These are phyloP conservation scores for Chymomyza costata DNA, from an alignment of 1,140 invertebrate species.

Conservation along the genomic window DNA sequence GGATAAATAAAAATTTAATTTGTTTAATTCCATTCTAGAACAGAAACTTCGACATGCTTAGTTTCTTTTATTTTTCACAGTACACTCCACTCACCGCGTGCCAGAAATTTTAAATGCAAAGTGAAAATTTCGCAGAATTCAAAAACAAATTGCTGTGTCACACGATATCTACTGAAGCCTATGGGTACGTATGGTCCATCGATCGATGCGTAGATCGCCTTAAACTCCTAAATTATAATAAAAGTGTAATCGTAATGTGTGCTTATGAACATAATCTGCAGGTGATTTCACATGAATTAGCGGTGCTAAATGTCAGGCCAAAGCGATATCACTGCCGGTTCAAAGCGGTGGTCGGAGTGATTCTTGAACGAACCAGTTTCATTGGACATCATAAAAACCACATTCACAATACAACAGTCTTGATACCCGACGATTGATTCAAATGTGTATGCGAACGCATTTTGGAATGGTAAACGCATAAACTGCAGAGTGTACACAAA, in stretches of 20 bases:
- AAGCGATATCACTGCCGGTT: conserved; percentile 52
- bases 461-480: conserved; percentile 57
- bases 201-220: conserved; percentile 10
- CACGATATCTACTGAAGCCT: too few relatives aligned
- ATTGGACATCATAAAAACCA: conserved; percentile 50
- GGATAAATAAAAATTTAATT: too few relatives aligned
- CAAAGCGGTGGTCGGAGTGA: conserved; percentile 18
- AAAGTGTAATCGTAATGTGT: conserved; percentile 74
- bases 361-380: too few relatives aligned
- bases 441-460: conserved; percentile 67
- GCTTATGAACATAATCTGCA: conserved; percentile 71
- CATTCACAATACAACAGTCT: conserved; percentile 22
- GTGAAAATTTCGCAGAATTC: too few relatives aligned
- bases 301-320: conserved; percentile 68
- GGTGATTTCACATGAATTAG: conserved; percentile 73
- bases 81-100: too few relatives aligned
- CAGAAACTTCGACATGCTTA: too few relatives aligned
- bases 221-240: conserved; percentile 74
- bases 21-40: too few relatives aligned
- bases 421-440: conserved; percentile 62
- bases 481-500: conserved; percentile 42
- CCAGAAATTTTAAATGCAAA: too few relatives aligned
- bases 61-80: too few relatives aligned
- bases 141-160: conserved; percentile 13
- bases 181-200: too few relatives aligned